Evolutionary conservation across 2,113 vertebrate genomes (phyloP), one percentile per base, ranked within the genome.

Genomic region (Lepus timidus): DNA sequence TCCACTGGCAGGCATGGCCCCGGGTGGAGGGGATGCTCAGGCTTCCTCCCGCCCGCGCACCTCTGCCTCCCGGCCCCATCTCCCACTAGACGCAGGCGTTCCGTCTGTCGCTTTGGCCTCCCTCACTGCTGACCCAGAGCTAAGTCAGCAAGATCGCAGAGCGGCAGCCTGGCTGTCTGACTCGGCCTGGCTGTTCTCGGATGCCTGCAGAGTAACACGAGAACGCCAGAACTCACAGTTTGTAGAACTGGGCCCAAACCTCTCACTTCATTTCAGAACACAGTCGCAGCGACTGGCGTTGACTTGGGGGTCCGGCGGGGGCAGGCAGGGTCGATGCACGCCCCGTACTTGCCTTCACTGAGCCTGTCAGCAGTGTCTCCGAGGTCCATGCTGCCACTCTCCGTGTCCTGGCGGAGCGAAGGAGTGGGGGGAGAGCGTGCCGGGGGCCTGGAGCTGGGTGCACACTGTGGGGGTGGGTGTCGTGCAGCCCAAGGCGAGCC

Each of bases 401-500:
- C 39, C 51, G 39, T 70, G 68, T 70, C 19, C 23, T 27, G 5
- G 52, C 8, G 19, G 20, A 78, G 20, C 14, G 27, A 23, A 82
- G 31, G 27, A 55, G 12, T 19, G 4, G 6, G 19, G 44, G 27
- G 23, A 74, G n/a, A 70, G 75, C 4, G 2, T 4, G 9, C 27
- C 2, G 4, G 62, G 31, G 70, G 3, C 13, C 33, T 25, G 1
- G 4, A 78, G 16, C 67, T 23, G 22, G 29, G 19, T 39, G 22
- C 36, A 3, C 4, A 4, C 31, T 49, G 55, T 58, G 55, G 64
- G 4, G 0, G 11, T 14, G n/a, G 5, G 29, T 22, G 9, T 20
- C 31, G 3, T 44, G 44, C 44, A 44, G 44, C 44, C 1, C 31
- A 1, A 16, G 13, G 1, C 2, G 1, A 7, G 10, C 29, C 52